Percentiles rank a stretch among this genome's conserved stretches.
Evolutionary conservation across 2,113 vertebrate genomes (phyloP).

Genomic region (Bujurquina vittata): DNA sequence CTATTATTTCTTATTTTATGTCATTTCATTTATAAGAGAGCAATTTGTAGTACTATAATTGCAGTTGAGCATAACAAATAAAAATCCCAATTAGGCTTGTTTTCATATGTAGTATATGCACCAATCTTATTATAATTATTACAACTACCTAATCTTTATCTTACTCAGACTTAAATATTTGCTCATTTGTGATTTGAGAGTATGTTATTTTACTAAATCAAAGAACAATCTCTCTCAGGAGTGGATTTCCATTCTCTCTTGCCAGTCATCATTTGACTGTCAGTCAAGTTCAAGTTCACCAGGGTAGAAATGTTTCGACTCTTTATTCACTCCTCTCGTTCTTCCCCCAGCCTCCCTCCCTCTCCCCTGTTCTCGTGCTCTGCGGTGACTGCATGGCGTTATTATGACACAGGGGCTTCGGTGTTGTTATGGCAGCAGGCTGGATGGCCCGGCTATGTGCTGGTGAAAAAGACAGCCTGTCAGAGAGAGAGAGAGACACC

Average conservation of each 20-base stretch:
- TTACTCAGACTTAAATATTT: neutral
- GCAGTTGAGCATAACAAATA: neutral
- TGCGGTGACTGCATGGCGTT: constrained; percentile 81
- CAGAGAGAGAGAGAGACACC: constrained; percentile 82
- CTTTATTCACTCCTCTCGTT: constrained; percentile 68
- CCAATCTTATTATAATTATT: neutral
- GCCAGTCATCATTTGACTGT: constrained; percentile 53
- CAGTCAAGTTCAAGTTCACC: constrained; percentile 85
- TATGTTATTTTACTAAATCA: neutral
- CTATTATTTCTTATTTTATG: neutral
- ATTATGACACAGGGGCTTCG: constrained; percentile 88
- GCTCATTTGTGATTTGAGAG: neutral
- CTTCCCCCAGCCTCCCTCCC: constrained; percentile 1
- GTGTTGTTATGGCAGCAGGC: constrained; percentile 95
- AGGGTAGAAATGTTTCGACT: constrained; percentile 70
- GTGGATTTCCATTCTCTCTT: constrained; percentile 46
- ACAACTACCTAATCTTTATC: neutral
- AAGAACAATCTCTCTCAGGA: neutral
- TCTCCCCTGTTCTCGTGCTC: constrained; percentile 18
- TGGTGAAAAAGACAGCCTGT: constrained; percentile 91
- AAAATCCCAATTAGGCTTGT: too few relatives aligned
- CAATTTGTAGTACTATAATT: neutral
- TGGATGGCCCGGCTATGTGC: constrained; percentile 86
- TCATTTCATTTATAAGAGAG: neutral
- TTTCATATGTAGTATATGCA: neutral